These are phyloP conservation scores for Drosophila recens DNA, from an alignment of 2,888 invertebrate genomes.

Conservation along the genomic window DNA sequence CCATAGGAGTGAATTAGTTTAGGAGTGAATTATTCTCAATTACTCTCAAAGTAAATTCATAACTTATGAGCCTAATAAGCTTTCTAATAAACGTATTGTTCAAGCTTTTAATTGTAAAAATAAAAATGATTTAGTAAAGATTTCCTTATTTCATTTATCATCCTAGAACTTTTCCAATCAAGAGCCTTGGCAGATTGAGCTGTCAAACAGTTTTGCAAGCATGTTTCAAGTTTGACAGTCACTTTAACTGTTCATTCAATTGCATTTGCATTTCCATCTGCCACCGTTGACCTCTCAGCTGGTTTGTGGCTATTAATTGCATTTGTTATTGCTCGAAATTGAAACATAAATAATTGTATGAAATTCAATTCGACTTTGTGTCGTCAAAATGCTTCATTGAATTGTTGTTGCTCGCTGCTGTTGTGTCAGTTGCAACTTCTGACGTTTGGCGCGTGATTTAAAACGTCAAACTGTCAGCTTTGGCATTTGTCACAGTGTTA, in stretches of 20 bases:
- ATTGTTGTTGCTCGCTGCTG: constrained; percentile 45
- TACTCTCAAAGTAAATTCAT: too few relatives aligned
- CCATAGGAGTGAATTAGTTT: too few relatives aligned
- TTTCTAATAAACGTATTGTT: too few relatives aligned
- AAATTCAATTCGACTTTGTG: constrained; percentile 45
- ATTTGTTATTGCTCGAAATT: constrained; percentile 41
- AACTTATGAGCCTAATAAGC: too few relatives aligned
- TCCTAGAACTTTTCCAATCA: not conserved
- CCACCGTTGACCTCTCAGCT: constrained; percentile 55
- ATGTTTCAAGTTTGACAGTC: constrained; percentile 20
- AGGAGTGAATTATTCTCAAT: too few relatives aligned
- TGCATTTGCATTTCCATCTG: constrained; percentile 43
- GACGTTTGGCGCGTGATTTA: constrained; percentile 72
- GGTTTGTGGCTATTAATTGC: constrained; percentile 50
- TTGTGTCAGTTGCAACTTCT: constrained; percentile 35
- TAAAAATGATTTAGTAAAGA: not conserved
- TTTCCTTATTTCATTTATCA: not conserved
- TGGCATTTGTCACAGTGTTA: constrained; percentile 58
- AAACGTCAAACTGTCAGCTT: constrained; percentile 74
- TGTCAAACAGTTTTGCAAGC: constrained; percentile 14
- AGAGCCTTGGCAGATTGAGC: not conserved
- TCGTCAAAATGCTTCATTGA: constrained; percentile 51
- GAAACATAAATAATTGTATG: constrained; percentile 56
- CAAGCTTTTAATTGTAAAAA: too few relatives aligned
- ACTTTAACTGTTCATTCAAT: constrained; percentile 8